Evolutionary conservation across 2,113 vertebrate species (phyloP), one percentile per base, ranked within the genome.

Genomic region (Halcyon senegalensis): DNA sequence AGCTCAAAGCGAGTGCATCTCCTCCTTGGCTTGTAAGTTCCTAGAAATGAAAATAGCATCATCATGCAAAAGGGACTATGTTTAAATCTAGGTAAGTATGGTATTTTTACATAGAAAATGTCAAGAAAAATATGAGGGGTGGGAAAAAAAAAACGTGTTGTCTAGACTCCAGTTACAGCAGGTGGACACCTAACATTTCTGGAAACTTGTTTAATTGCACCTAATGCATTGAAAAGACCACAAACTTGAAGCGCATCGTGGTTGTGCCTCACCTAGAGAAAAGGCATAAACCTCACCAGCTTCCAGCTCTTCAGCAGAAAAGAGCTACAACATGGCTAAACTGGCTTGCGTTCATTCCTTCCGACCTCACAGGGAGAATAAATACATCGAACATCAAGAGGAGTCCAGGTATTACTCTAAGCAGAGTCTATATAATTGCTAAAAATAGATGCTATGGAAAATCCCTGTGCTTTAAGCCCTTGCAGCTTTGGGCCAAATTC

Each of bases 391-490:
- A 91, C 88, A 93, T 67, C 90, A 88, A 86, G 86, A 96, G 90
- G 51, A 94, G 73, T 1, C 58, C 95, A 96, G 96, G 95, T 94
- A 94, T 72, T 91, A 64, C 94, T 93, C 62, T 41, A 44, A 86
- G 90, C 90, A 88, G 90, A 87, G 76, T 59, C 94, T 53, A 78
- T 92, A 92, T 76, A 95, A 89, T 81, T 44, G 13, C 92, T 94
- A 96, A 95, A 94, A 96, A 96, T 95, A 97, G 90, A 81, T 84
- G 80, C 83, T 79, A 21, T 92, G 96, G 95, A 96, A 96, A 97
- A 95, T 89, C 93, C 95, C 69, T 44, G 83, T 37, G 64, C 93
- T 78, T 72, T 39, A 72, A 94, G 60, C 4, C 48, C 28, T 75
- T 51, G 62, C 92, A 97, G 92, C 86, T 84, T 92, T 90, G 89